Evolutionary conservation across 2,888 invertebrate species (phyloP).

Genomic region (Oscheius sp.): DNA sequence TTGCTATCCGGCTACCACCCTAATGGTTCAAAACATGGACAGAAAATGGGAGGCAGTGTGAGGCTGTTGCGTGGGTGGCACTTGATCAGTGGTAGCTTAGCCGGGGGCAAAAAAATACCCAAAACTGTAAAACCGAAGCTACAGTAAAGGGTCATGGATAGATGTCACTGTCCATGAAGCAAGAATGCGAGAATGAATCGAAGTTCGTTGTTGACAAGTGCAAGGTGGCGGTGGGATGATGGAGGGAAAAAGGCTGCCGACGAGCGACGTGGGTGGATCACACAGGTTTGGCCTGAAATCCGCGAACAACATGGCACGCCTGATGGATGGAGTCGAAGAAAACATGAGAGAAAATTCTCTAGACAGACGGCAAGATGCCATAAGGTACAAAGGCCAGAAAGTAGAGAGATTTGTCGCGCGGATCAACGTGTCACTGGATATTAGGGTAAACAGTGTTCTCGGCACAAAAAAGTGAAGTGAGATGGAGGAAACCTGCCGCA

Average conservation of each 20-base stretch:
- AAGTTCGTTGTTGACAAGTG: conserved; percentile 31
- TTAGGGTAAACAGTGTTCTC: too few species aligned
- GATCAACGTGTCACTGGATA: too few species aligned
- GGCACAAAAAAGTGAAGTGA: too few species aligned
- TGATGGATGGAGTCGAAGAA: conserved; percentile 32
- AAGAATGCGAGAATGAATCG: conserved; percentile 3
- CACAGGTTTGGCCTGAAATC: conserved; percentile 37
- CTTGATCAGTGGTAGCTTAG: conserved; percentile 17
- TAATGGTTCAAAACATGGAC: neutral
- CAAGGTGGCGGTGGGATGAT: conserved; percentile 32
- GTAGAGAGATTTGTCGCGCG: too few species aligned
- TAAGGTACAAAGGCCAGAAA: too few species aligned
- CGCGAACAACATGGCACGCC: conserved; percentile 38
- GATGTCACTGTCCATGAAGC: neutral
- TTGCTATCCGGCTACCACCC: too few species aligned
- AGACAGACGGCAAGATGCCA: too few species aligned
- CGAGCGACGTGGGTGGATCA: conserved; percentile 35
- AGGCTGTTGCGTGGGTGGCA: conserved; percentile 30
- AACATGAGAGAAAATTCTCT: neutral
- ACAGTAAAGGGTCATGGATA: neutral
- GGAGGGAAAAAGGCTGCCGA: conserved; percentile 23
- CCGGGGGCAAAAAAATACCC: conserved; percentile 2
- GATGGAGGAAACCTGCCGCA: too few species aligned
- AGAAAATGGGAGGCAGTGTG: conserved; percentile 2
- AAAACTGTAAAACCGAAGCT: neutral